Base-by-base conservation (phyloP, 2,888 invertebrate genomes). In the Temnothorax unifasciatus region DNA sequence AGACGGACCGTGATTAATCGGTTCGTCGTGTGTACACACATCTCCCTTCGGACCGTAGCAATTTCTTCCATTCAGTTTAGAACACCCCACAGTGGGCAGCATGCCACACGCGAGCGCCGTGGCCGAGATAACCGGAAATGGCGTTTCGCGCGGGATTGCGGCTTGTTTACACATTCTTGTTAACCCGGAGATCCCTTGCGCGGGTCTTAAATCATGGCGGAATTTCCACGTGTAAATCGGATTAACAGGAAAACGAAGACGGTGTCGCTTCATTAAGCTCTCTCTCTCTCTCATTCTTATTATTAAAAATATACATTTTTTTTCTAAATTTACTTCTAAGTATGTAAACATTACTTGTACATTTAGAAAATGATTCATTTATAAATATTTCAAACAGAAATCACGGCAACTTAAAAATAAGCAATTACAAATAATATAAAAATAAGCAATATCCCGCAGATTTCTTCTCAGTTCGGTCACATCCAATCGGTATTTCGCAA, bases 31-130 rank as follows among this genome's bases (percentile, higher is more conserved):
- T 38, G 57, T 47, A 44, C 59, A 44, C 59, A 38, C 21, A 71
- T 47, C 71, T 25, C 68, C 34, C 34, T 71, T 79, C 47, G 71
- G 59, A 71, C 34, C 34, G 47, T 59, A 59, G 79, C 47, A 71
- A 79, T 71, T 79, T 79, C 71, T 79, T 79, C 59, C 71, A 71
- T 79, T 79, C 79, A 79, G n/a, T n/a, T 79, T 71, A 79, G 47
- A 38, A 18, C 59, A 38, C 18, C 34, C 47, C 44, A 44, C n/a
- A 34, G 73, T 73, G 59, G 79, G 71, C 79, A 79, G 47, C 73
- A 38, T 79, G 47, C 73, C 71, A 61, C 79, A 79, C 34, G 59
- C 59, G 25, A 79, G 41, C 76, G 44, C 47, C 44, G 47, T 34
- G 21, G 21, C 21, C 21, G 47, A 73, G 79, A 79, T 79, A 79